Evolutionary conservation across 2,797 vertebrate species (phyloP).

Genomic region (Manis crassicaudata): DNA sequence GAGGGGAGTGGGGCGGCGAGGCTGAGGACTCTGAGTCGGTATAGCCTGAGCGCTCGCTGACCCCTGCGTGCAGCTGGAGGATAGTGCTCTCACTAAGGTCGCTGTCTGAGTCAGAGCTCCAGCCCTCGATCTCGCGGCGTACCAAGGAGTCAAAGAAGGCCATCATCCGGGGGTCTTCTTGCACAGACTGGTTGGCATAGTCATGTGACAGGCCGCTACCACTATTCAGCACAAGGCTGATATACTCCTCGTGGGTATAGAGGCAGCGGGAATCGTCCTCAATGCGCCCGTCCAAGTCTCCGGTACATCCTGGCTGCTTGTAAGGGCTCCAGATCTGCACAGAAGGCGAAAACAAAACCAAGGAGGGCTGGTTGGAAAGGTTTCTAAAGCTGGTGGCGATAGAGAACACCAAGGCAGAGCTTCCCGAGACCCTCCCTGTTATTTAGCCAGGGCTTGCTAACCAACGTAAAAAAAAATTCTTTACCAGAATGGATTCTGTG

Average conservation of each 20-base stretch:
- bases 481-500: neutral
- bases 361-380: constrained; percentile 8
- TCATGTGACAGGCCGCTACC: constrained; percentile 97
- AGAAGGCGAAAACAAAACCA: constrained; percentile 57
- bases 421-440: neutral
- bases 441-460: neutral
- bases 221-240: constrained; percentile 97
- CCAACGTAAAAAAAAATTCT: constrained; percentile 10
- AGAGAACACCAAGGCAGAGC: neutral
- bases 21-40: constrained; percentile 94
- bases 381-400: neutral
- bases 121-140: constrained; percentile 97
- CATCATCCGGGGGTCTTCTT: constrained; percentile 99
- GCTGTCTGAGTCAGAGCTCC: constrained; percentile 98
- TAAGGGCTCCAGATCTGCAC: constrained; percentile 98
- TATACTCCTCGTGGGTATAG: constrained; percentile 99
- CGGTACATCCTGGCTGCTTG: constrained; percentile 95
- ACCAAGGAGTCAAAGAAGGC: constrained; percentile 98
- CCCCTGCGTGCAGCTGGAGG: constrained; percentile 94
- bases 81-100: constrained; percentile 97
- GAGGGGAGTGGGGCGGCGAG: constrained; percentile 90
- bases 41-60: constrained; percentile 89
- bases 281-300: constrained; percentile 95
- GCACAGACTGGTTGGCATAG: constrained; percentile 98
- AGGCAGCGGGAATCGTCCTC: constrained; percentile 97